Evolutionary conservation across 2,888 invertebrate genomes (phyloP).

Genomic region (Diaprepes abbreviatus): DNA sequence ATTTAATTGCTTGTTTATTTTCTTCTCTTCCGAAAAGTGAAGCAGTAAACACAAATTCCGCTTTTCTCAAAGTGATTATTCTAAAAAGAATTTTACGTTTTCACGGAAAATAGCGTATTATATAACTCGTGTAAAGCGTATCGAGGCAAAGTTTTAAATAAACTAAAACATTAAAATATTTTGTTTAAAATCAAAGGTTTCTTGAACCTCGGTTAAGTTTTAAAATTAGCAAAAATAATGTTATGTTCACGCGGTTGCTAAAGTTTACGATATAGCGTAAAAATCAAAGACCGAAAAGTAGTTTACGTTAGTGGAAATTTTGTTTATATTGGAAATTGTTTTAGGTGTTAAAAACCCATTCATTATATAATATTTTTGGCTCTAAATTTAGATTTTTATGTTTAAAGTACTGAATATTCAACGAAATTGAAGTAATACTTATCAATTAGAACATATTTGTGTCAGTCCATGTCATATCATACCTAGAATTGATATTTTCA

Average conservation of each 20-base stretch:
- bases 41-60: no score
- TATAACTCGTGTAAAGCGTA: constrained; percentile 1
- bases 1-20: no score
- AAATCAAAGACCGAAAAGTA: not conserved
- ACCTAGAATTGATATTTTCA: no score
- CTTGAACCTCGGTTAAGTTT: constrained; percentile 22
- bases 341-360: constrained; percentile 13
- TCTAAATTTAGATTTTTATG: not conserved
- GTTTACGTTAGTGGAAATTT: not conserved
- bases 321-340: not conserved
- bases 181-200: constrained; percentile 25
- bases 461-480: no score
- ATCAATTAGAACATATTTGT: no score
- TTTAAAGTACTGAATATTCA: not conserved
- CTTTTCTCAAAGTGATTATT: no score
- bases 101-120: not conserved
- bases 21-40: no score
- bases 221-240: constrained; percentile 1
- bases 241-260: not conserved
- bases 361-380: not conserved
- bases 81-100: not conserved
- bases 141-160: not conserved
- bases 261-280: not conserved
- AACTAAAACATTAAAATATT: not conserved
- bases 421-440: not conserved